phyloP scores from a whole-genome alignment of 2,113 vertebrate species.

The Numida meleagris region DNA sequence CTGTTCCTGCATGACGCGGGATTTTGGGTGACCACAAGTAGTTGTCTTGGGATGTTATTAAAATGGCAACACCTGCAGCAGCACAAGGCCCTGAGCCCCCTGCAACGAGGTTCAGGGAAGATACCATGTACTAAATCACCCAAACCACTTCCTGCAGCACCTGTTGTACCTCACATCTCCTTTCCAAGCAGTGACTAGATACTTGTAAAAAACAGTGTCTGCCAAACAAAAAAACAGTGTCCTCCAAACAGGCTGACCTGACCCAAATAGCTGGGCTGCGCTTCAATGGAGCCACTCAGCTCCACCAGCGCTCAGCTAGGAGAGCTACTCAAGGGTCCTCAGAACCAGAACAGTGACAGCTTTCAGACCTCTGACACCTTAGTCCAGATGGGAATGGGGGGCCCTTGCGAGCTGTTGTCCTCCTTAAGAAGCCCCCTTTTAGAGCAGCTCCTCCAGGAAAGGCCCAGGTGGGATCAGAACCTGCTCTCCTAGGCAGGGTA shows the following conservation, averaged over 20 bases:
- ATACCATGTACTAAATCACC: constrained; percentile 4
- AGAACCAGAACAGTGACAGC: not conserved
- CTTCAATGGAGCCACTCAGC: not conserved
- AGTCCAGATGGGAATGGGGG: not conserved
- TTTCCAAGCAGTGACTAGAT: not conserved
- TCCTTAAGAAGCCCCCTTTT: not conserved
- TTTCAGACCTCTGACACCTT: not conserved
- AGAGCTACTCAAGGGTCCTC: not conserved
- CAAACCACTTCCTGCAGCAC: constrained; percentile 15
- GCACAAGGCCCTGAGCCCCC: not conserved
- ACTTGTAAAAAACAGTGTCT: not conserved
- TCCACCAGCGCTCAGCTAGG: not conserved
- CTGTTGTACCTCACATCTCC: not conserved
- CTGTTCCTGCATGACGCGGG: not conserved
- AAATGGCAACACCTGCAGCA: not conserved
- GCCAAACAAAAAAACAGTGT: not conserved
- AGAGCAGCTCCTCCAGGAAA: not conserved
- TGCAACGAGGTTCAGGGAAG: not conserved
- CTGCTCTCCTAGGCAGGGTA: not conserved
- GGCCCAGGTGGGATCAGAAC: not conserved
- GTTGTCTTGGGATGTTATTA: not conserved
- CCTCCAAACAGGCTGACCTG: not conserved
- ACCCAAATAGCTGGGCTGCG: not conserved
- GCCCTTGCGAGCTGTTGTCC: not conserved
- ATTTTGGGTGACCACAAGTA: not conserved